Evolutionary conservation across 2,888 invertebrate species (phyloP).

Genomic region (Coelinius sp.): DNA sequence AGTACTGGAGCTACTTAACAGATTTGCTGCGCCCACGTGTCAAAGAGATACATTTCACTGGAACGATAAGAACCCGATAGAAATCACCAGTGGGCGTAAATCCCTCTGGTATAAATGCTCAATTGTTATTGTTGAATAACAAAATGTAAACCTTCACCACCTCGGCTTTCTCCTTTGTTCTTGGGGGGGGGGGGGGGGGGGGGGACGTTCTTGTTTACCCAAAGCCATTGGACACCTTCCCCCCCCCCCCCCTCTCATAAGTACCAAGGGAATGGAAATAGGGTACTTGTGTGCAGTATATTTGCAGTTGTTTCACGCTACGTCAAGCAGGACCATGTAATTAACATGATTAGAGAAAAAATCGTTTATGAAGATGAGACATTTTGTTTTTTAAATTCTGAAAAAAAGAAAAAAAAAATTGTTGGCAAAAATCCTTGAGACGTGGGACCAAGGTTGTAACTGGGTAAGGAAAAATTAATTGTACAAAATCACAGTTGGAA

Average conservation of each 20-base stretch:
- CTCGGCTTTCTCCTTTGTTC: constrained; percentile 50
- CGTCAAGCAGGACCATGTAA: constrained; percentile 56
- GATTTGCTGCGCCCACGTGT: constrained; percentile 7
- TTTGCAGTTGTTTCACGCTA: constrained; percentile 59
- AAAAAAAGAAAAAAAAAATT: background rate
- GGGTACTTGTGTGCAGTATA: background rate
- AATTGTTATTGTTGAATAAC: constrained; percentile 11
- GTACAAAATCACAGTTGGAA: background rate
- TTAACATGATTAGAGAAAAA: constrained; percentile 9
- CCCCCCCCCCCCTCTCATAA: background rate
- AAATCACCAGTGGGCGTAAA: constrained; percentile 1
- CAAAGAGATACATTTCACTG: constrained; percentile 6
- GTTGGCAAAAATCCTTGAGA: background rate
- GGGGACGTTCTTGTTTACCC: constrained; percentile 33
- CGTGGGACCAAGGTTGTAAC: background rate
- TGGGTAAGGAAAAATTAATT: constrained; percentile 17
- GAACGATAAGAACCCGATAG: constrained; percentile 15
- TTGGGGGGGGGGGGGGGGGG: no score
- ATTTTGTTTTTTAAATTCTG: background rate
- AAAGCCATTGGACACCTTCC: constrained; percentile 28
- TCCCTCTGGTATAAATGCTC: background rate
- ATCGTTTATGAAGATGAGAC: background rate
- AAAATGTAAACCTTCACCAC: constrained; percentile 31
- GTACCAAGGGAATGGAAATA: background rate
- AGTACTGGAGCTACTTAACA: constrained; percentile 12